phyloP scores from a whole-genome alignment of 92 coral and sea anemone species.

The Micromussa lordhowensis region DNA sequence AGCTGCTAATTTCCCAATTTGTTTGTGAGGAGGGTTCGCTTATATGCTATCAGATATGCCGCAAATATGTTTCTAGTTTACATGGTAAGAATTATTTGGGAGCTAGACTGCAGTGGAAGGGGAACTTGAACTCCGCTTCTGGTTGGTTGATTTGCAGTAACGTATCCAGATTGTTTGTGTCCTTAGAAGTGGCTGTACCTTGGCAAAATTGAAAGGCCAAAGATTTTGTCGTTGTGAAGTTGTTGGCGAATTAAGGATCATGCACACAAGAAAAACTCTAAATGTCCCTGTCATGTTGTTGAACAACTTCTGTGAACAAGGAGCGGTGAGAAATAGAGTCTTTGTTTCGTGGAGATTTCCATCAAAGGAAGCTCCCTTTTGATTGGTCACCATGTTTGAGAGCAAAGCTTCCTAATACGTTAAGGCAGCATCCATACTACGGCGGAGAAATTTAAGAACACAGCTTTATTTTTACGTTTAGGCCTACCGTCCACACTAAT shows the following conservation, averaged over 20 bases:
- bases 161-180: too few species aligned
- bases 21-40: neutral
- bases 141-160: neutral
- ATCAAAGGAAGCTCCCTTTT: neutral
- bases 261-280: too few species aligned
- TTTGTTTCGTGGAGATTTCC: neutral
- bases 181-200: too few species aligned
- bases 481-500: too few species aligned
- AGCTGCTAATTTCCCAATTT: conserved; percentile 16
- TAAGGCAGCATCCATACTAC: too few species aligned
- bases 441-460: too few species aligned
- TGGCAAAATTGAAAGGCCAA: too few species aligned
- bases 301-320: too few species aligned
- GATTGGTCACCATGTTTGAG: neutral
- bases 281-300: too few species aligned
- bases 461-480: too few species aligned
- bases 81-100: neutral
- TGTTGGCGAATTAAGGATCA: too few species aligned
- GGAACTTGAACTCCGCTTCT: neutral
- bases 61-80: neutral
- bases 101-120: neutral
- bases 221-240: too few species aligned
- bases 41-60: neutral
- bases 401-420: neutral
- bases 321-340: neutral